Conservation (phyloP, 2,113 vertebrate species). For the Capreolus pygargus region DNA sequence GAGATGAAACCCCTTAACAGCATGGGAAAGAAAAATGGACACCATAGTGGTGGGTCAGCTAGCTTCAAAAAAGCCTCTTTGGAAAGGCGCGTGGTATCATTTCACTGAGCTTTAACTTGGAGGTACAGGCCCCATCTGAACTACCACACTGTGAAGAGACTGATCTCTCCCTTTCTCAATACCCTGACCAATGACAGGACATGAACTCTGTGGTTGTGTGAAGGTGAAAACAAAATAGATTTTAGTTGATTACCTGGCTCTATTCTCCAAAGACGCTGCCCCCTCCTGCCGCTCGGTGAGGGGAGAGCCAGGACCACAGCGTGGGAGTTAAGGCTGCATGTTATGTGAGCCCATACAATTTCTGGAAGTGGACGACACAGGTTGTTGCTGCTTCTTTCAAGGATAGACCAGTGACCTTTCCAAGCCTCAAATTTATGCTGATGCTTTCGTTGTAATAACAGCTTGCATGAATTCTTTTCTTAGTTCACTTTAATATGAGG, state of each 20-base stretch:
- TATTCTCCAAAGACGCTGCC: neutral
- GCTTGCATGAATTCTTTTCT: conserved; percentile 22
- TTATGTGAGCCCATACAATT: neutral
- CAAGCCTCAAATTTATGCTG: neutral
- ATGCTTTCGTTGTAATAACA: neutral
- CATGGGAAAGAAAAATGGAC: neutral
- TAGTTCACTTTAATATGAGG: conserved; percentile 24
- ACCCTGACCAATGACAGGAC: neutral
- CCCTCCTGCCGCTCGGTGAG: neutral
- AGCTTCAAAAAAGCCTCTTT: neutral
- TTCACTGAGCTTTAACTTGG: neutral
- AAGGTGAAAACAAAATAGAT: neutral
- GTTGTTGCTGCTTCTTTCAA: neutral
- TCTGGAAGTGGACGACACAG: neutral
- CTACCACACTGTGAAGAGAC: neutral
- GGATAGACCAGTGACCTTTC: neutral
- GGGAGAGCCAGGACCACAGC: neutral
- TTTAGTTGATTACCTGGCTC: neutral
- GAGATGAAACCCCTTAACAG: neutral
- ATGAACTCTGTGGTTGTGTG: neutral
- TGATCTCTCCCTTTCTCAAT: neutral
- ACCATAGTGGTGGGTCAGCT: neutral
- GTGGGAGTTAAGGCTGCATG: neutral
- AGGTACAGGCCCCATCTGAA: neutral
- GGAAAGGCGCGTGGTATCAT: neutral